Evolutionary conservation across 2,113 vertebrate species (phyloP).

Genomic region (Prochilodus magdalenae): DNA sequence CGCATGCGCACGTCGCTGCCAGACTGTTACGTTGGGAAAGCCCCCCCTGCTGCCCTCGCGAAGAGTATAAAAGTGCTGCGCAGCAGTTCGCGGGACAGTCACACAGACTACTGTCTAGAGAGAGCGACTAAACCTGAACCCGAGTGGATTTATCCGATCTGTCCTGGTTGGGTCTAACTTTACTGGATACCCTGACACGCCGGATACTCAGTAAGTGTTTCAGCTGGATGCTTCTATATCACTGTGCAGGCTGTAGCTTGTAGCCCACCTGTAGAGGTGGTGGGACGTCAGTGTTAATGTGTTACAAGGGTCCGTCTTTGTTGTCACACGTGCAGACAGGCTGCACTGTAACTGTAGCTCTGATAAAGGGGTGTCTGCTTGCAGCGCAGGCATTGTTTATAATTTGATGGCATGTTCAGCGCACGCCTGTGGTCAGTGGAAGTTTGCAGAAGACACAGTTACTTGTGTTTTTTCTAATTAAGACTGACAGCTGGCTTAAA

Average conservation of each 20-base stretch:
- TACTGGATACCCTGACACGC: neutral
- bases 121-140: neutral
- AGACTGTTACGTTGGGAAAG: constrained; percentile 41
- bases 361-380: neutral
- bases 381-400: too few species aligned
- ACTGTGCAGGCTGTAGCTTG: too few species aligned
- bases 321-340: neutral
- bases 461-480: neutral
- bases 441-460: too few species aligned
- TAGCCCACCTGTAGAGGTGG: too few species aligned
- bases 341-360: neutral
- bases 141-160: neutral
- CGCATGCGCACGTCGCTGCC: constrained; percentile 42
- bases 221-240: neutral
- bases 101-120: neutral
- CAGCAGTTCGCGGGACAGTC: neutral
- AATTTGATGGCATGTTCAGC: too few species aligned
- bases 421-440: neutral
- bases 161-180: neutral
- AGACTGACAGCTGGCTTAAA: neutral
- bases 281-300: too few species aligned
- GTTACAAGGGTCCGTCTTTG: too few species aligned
- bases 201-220: constrained; percentile 17
- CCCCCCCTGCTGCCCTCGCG: neutral
- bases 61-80: neutral